Conservation (phyloP, 2,888 invertebrate species). For the Stenolophus ochropezus region DNA sequence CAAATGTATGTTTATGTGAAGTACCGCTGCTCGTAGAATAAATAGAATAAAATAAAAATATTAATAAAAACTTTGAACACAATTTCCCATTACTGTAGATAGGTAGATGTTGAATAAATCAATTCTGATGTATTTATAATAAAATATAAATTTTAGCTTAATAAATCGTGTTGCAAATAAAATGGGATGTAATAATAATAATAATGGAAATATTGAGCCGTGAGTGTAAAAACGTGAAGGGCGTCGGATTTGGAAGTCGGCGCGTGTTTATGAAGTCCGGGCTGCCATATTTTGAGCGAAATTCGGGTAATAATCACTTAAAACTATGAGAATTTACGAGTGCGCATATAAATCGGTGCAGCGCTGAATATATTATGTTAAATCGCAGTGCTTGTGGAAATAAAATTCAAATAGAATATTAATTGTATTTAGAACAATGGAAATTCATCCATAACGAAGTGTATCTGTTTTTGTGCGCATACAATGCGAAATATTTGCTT, state of each 20-base stretch:
- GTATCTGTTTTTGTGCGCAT: slow-evolving; percentile 49
- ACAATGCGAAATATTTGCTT: slow-evolving; percentile 57
- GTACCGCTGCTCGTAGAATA: no score
- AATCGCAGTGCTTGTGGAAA: slow-evolving; percentile 17
- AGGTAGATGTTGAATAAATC: no score
- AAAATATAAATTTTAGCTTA: no score
- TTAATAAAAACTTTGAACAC: no score
- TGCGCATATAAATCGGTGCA: slow-evolving; percentile 1
- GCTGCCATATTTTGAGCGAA: neutral
- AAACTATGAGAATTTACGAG: slow-evolving; percentile 1
- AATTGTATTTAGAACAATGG: slow-evolving; percentile 55
- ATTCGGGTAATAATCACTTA: neutral
- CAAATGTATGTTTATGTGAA: no score
- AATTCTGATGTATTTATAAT: no score
- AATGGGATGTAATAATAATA: no score
- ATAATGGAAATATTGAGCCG: no score
- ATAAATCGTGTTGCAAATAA: no score
- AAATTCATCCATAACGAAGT: slow-evolving; percentile 54
- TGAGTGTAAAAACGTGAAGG: neutral
- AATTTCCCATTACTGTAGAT: no score
- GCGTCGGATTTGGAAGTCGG: neutral
- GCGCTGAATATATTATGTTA: slow-evolving; percentile 36
- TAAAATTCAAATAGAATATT: slow-evolving; percentile 51
- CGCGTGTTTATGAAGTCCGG: neutral
- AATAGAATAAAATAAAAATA: no score